Conservation (phyloP, 2,888 invertebrate species). For the Gordius sp. region DNA sequence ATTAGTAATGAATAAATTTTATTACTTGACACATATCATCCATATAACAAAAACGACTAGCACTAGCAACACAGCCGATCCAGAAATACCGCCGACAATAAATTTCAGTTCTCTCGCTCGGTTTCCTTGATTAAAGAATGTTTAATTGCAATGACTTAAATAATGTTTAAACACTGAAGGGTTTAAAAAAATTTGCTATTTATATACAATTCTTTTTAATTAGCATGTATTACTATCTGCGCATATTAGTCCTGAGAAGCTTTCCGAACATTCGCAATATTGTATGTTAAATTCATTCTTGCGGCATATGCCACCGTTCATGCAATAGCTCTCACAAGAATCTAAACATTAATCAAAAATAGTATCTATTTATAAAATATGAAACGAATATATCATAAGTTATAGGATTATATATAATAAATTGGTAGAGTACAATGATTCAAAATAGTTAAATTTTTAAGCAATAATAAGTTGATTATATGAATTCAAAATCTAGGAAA, state of each 20-base stretch:
- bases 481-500: background rate
- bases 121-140: conserved; percentile 1
- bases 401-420: too few relatives aligned
- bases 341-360: conserved; percentile 3
- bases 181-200: background rate
- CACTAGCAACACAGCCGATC: background rate
- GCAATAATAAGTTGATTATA: too few relatives aligned
- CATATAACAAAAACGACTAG: background rate
- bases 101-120: conserved; percentile 9
- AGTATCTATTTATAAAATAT: too few relatives aligned
- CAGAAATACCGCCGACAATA: conserved; percentile 6
- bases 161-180: too few relatives aligned
- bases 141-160: too few relatives aligned
- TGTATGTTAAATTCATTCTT: conserved; percentile 7
- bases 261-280: conserved; percentile 5
- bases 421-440: too few relatives aligned
- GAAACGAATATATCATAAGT: too few relatives aligned
- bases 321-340: background rate
- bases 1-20: background rate
- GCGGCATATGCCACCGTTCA: background rate
- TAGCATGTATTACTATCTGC: background rate
- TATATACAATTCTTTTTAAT: background rate
- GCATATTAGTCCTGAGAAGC: conserved; percentile 4
- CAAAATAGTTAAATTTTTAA: too few relatives aligned
- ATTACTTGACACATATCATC: conserved; percentile 16